Percentiles rank a stretch among this genome's conserved stretches.
Evolutionary conservation across 2,797 vertebrate species (phyloP).

Genomic region (Pelobates cultripes): DNA sequence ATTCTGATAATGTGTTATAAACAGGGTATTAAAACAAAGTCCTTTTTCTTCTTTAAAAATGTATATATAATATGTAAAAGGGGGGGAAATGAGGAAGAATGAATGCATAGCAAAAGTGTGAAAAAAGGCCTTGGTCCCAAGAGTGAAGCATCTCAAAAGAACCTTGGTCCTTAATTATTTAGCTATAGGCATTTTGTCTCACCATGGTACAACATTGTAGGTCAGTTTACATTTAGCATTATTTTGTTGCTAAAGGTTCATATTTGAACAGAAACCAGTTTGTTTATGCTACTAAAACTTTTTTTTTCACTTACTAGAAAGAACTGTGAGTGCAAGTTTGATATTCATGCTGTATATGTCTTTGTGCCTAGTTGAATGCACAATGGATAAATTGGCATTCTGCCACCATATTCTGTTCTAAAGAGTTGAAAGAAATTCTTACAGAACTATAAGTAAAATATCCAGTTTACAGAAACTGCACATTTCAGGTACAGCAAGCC

Average conservation of each 20-base stretch:
- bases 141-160: too few relatives aligned
- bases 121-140: too few relatives aligned
- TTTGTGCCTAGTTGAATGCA: slow-evolving; percentile 17
- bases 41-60: too few relatives aligned
- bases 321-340: slow-evolving; percentile 20
- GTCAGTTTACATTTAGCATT: background rate
- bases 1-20: too few relatives aligned
- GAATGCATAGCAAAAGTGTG: too few relatives aligned
- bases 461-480: background rate
- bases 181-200: background rate
- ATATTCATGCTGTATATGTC: slow-evolving; percentile 18
- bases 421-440: background rate
- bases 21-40: too few relatives aligned
- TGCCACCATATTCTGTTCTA: background rate
- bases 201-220: background rate
- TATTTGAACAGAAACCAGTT: slow-evolving; percentile 9
- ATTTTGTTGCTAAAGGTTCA: slow-evolving; percentile 51
- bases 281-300: slow-evolving; percentile 21
- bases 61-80: too few relatives aligned
- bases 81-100: too few relatives aligned
- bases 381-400: slow-evolving; percentile 20
- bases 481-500: too few relatives aligned
- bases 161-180: background rate
- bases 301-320: slow-evolving; percentile 23
- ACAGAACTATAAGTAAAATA: background rate